These are phyloP conservation scores for Drosophila ambigua DNA, from an alignment of 1,140 invertebrate genomes.

Conservation along the genomic window DNA sequence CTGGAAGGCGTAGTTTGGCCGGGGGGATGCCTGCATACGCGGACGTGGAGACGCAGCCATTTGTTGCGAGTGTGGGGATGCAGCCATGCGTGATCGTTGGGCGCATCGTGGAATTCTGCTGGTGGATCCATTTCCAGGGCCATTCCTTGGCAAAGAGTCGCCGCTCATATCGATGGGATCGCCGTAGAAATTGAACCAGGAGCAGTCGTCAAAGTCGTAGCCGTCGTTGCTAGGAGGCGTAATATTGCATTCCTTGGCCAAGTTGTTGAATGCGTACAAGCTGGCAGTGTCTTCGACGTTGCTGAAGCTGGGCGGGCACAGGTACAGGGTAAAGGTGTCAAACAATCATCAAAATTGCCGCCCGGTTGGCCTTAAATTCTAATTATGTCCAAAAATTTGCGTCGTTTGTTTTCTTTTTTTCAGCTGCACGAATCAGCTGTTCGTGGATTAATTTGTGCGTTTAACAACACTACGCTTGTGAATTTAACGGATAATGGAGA, in stretches of 20 bases:
- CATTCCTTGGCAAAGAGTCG: background rate
- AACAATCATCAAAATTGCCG: slow-evolving; percentile 12
- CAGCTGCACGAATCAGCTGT: slow-evolving; percentile 30
- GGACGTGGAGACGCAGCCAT: background rate
- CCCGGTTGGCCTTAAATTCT: slow-evolving; percentile 14
- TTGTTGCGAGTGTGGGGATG: slow-evolving; percentile 22
- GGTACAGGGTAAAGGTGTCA: slow-evolving; percentile 8
- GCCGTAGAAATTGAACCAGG: slow-evolving; percentile 44
- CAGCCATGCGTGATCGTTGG: slow-evolving; percentile 12
- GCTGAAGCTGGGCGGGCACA: slow-evolving; percentile 13
- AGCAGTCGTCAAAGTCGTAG: slow-evolving; percentile 15
- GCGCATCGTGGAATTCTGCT: slow-evolving; percentile 57
- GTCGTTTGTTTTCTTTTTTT: slow-evolving; percentile 33
- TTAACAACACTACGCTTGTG: slow-evolving; percentile 33
- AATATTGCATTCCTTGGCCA: slow-evolving; percentile 29
- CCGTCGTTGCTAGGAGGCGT: slow-evolving; percentile 14
- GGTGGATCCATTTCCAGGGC: background rate
- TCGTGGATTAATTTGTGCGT: background rate
- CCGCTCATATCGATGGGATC: slow-evolving; percentile 37
- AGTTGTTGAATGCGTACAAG: background rate
- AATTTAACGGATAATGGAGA: slow-evolving; percentile 6
- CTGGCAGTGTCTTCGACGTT: background rate
- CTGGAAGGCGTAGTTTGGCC: slow-evolving; percentile 81
- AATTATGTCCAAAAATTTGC: slow-evolving; percentile 18
- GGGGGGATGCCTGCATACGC: background rate